Conservation (phyloP, 1,140 invertebrate species). For the Bombus breviceps region DNA sequence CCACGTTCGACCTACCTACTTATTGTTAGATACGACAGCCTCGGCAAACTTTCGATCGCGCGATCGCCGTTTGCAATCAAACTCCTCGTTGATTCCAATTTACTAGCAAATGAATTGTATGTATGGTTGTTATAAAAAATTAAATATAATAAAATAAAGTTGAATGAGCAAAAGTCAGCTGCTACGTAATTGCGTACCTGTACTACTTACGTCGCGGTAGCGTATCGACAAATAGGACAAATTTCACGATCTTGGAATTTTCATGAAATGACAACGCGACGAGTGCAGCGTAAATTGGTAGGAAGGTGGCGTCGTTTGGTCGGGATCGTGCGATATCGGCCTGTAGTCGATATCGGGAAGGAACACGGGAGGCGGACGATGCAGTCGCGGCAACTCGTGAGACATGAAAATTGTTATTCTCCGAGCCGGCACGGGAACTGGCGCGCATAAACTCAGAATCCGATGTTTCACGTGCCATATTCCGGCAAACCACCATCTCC, state of each 20-base stretch:
- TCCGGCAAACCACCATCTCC: slow-evolving; percentile 54
- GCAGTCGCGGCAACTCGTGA: slow-evolving; percentile 13
- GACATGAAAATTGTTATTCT: slow-evolving; percentile 80
- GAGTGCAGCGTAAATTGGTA: neutral
- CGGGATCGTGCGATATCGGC: neutral
- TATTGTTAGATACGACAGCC: neutral
- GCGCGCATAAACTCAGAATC: slow-evolving; percentile 77
- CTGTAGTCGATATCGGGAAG: neutral
- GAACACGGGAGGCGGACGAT: neutral
- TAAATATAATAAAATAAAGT: no score
- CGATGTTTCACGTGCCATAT: slow-evolving; percentile 76
- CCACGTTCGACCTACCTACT: neutral
- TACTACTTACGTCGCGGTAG: no score
- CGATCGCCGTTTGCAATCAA: no score
- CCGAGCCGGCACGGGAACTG: slow-evolving; percentile 68
- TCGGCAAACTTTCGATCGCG: neutral
- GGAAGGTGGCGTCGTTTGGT: neutral
- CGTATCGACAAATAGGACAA: no score
- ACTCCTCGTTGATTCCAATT: neutral
- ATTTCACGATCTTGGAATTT: no score
- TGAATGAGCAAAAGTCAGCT: no score
- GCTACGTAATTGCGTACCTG: no score
- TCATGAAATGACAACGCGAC: no score
- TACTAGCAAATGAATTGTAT: fast-evolving
- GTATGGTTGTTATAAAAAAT: no score